Base-by-base conservation (phyloP, 2,888 invertebrate genomes). In the Chironomus riparius region DNA sequence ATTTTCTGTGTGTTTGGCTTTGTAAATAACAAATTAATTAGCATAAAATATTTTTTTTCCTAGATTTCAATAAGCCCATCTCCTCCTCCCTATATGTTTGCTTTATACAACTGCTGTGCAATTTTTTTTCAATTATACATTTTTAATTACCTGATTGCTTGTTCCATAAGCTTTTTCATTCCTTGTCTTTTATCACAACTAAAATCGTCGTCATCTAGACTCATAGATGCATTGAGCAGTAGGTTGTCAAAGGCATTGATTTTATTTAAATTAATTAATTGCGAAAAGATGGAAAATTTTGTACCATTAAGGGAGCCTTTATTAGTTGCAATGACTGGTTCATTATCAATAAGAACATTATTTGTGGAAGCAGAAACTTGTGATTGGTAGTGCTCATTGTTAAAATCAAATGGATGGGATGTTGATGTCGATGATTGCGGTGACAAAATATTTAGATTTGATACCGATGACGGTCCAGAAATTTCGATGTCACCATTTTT, bases 171-270 rank as follows among this genome's bases (percentile, higher is more conserved):
- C 38, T 76, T 76, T 50, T 22, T 68, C 68, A 76, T 76, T 22
- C 76, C 76, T 15, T 69, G 76, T 38, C 76, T 47, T 69, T 76
- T 76, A 50, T 76, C 76, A 76, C 24, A n/a, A 68, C n/a, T 76
- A 48, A 76, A 69, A 10, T 76, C 76, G 12, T 76, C 76, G 15
- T 69, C 76, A 13, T 76, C 76, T 6, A 68, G n/a, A 12, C 56
- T 76, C 56, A 69, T 15, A 18, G 69, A 68, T 56, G 76, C 76
- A 69, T 68, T 69, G 13, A 68, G 18, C 50, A 76, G 56, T 10
- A 76, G 15, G 50, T 76, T 76, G 56, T 76, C 76, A 48, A 76
- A 76, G 22, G 76, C 76, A 47, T 69, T 76, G 38, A 76, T 68
- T 61, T 76, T 76, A 69, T 76, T 68, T 22, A 74, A 24, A 68